Base-by-base conservation (phyloP, 2,113 vertebrate genomes). In the Phoxinus phoxinus region DNA sequence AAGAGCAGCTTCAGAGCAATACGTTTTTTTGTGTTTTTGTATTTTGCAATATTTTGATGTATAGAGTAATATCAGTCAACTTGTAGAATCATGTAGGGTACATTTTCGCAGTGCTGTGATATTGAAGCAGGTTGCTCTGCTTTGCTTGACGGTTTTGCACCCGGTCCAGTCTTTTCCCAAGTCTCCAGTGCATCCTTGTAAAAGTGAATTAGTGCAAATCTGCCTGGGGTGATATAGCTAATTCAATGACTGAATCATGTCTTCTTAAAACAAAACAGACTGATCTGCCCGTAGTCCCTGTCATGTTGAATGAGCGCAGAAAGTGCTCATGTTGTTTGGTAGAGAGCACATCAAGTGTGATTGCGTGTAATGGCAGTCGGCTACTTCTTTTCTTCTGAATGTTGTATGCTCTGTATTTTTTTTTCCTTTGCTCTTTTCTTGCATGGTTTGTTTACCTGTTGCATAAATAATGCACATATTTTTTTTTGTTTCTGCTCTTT, bases 251-350 rank as follows among this genome's bases (percentile, higher is more conserved):
- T 56, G 65, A 73, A 83, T 83, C 65, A 83, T 83, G 48, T 83
- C 81, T 25, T 72, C 65, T 72, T 83, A 83, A 83, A 83, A 83
- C 81, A 83, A 56, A 83, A 35, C 67, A 72, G 81, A 83, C 81
- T 72, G 30, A 83, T 83, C 46, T 58, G 81, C 46, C 67, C 3
- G 30, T 83, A 73, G 46, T 83, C 81, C 23, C 81, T 83, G 81
- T 58, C 81, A 83, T 73, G 81, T 27, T 56, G 48, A 72, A 83
- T 83, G 51, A 83, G 35, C 8, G 13, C 65, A 56, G 67, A 23
- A 58, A 72, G 46, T 30, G 30, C 23, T 83, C 67, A 19, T 56
- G 46, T 72, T 58, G 81, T 72, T 58, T 72, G 81, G 67, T 69
- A 23, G 80, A 44, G 44, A 81, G 80, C 61, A 81, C 80, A 67